Conservation (phyloP, 1,140 invertebrate genomes). For the Bombus superbus region DNA sequence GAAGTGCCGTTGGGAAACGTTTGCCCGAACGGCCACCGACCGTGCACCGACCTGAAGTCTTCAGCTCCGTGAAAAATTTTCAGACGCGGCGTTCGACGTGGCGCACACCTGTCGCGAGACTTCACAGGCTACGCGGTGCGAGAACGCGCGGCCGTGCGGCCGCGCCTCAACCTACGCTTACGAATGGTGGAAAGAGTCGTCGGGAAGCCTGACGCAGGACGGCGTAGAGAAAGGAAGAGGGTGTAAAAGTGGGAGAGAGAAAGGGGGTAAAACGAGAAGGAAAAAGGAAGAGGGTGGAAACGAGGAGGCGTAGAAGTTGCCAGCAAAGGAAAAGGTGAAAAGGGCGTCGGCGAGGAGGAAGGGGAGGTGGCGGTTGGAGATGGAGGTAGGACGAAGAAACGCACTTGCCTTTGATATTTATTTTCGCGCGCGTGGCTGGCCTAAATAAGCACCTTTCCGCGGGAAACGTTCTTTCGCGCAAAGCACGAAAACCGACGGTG, state of each 20-base stretch:
- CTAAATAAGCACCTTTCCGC: conserved; percentile 53
- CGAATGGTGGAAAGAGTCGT: conserved; percentile 21
- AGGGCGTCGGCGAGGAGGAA: conserved; percentile 25
- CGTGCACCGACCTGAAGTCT: conserved; percentile 14
- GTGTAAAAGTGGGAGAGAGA: not conserved
- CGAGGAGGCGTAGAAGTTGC: not conserved
- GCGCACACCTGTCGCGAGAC: conserved; percentile 37
- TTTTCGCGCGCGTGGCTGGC: conserved; percentile 49
- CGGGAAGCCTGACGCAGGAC: not conserved
- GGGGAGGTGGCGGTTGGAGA: not conserved
- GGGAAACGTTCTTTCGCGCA: conserved; percentile 41
- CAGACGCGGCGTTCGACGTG: conserved; percentile 33
- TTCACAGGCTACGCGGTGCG: conserved; percentile 7
- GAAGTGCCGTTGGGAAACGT: conserved; percentile 45
- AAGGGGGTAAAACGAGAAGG: not conserved
- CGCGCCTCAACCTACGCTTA: not conserved
- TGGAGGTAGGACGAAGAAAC: conserved; percentile 39
- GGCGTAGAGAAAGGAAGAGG: not conserved
- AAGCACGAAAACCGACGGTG: conserved; percentile 44
- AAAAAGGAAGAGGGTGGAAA: not conserved
- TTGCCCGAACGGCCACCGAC: conserved; percentile 34
- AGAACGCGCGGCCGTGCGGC: not conserved
- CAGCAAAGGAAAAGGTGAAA: conserved; percentile 40
- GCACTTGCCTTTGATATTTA: conserved; percentile 55
- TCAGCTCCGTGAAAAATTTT: conserved; percentile 44